Conservation (phyloP, 2,113 vertebrate genomes). For the Heterotis niloticus region DNA sequence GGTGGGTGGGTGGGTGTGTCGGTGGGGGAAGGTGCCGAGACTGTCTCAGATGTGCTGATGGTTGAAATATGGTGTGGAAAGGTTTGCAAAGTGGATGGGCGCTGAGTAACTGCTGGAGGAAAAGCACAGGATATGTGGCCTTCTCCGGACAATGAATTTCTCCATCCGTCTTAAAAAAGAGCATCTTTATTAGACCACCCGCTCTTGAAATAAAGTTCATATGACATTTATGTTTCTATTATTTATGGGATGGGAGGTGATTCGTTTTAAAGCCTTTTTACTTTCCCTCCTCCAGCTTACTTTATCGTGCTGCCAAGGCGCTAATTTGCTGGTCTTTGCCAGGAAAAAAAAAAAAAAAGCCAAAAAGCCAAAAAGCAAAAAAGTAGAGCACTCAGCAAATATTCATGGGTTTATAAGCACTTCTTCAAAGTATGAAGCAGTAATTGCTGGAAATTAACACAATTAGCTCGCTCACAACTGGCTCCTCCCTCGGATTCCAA, state of each 20-base stretch:
- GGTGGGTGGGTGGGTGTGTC: constrained; percentile 29
- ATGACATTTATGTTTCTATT: constrained; percentile 72
- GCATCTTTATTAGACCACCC: constrained; percentile 67
- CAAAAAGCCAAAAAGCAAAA: not conserved
- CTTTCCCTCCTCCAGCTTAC: constrained; percentile 49
- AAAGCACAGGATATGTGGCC: constrained; percentile 45
- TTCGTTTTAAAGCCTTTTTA: constrained; percentile 62
- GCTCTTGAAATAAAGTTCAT: constrained; percentile 71
- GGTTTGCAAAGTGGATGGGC: constrained; percentile 52
- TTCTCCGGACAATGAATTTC: constrained; percentile 62
- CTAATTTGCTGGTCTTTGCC: constrained; percentile 40
- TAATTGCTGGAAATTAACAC: not conserved
- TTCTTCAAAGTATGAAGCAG: not conserved
- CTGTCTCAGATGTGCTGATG: constrained; percentile 31
- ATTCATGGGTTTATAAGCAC: not conserved
- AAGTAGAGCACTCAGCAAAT: not conserved
- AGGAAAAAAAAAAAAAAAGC: not conserved
- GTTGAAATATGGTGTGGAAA: constrained; percentile 50
- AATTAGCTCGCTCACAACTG: not conserved
- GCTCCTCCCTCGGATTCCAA: not conserved
- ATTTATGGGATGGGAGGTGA: constrained; percentile 65
- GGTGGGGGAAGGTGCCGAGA: constrained; percentile 30
- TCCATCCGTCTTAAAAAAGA: constrained; percentile 54
- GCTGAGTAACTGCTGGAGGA: constrained; percentile 48
- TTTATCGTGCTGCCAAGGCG: constrained; percentile 55